A percentile compares a stretch with the other conserved stretches of the same genome.
These are phyloP conservation scores for Atlantisia rogersi DNA, from an alignment of 2,113 vertebrate species.

Conservation along the genomic window DNA sequence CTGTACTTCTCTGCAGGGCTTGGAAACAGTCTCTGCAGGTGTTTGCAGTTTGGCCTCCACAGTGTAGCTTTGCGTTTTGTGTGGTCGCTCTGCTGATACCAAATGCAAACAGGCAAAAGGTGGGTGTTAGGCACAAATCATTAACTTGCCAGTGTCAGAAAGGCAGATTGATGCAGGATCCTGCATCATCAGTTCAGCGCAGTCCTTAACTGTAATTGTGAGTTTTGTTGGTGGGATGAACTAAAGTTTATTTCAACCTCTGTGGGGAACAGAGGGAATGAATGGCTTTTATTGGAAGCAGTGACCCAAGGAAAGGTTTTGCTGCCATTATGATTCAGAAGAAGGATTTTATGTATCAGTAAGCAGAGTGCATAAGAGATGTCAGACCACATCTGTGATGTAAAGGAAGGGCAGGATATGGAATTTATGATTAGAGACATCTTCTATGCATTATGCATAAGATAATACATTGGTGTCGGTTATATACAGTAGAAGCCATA, in stretches of 20 bases:
- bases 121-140: neutral
- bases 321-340: constrained; percentile 12
- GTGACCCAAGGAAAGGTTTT: constrained; percentile 15
- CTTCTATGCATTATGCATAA: constrained; percentile 57
- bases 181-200: neutral
- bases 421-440: constrained; percentile 35
- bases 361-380: neutral
- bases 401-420: constrained; percentile 24
- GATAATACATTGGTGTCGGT: constrained; percentile 50
- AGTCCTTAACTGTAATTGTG: neutral
- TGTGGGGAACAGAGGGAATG: neutral
- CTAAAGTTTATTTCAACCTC: constrained; percentile 1
- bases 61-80: fast-evolving
- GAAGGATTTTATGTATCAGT: constrained; percentile 41
- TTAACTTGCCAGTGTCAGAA: neutral
- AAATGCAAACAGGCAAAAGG: neutral
- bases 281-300: neutral
- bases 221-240: neutral
- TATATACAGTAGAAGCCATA: constrained; percentile 46
- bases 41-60: neutral
- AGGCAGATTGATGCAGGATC: neutral
- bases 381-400: neutral
- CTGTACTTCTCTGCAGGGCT: neutral
- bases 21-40: neutral
- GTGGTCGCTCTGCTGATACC: neutral